Base-by-base conservation (phyloP, 1,140 invertebrate genomes). In the Dreissena polymorpha region DNA sequence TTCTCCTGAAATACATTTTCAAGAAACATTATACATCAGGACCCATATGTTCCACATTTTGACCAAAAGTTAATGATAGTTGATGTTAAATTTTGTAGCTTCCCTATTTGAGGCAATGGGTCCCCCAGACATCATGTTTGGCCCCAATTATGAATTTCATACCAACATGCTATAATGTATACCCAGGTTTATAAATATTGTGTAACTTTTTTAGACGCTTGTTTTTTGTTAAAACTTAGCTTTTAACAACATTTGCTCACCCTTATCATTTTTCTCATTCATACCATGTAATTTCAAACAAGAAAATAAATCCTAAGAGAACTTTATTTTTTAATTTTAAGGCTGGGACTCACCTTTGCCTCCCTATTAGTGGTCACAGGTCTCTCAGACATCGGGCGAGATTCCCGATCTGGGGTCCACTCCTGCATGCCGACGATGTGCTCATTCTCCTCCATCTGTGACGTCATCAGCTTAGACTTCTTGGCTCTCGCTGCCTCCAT, bases 371-470 rank as follows among this genome's bases (percentile, higher is more conserved):
- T 70, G 6, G 7, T n/a, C n/a, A 67, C 64, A n/a, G 29, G 39
- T 65, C 60, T 73, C 21, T 70, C 85, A 53, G 85, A 87, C 16
- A 71, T 49, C 18, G 87, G 70, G 13, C 88, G n/a, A 29, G 82
- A 77, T 3, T 55, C 21, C 23, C 68, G 18, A 10, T 68, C 74
- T 7, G 83, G 83, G 23, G 77, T 49, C 88, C 87, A 91, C 23
- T 85, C 86, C 39, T 63, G 27, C 85, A 88, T 85, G 16, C 77
- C 74, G 10, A 55, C 27, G 0, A 91, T 57, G 13, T 78, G 71
- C 50, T 89, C 86, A 85, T 89, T 85, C 71, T 91, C 87, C 27
- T 86, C 85, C 51, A 87, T 86, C 76, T 86, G 85, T 64, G 77
- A 71, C 18, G 82, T 71, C 84, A 89, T 87, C 83, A 89, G 64